Evolutionary conservation across 2,113 vertebrate species (phyloP).

Genomic region (Apaloderma vittatum): DNA sequence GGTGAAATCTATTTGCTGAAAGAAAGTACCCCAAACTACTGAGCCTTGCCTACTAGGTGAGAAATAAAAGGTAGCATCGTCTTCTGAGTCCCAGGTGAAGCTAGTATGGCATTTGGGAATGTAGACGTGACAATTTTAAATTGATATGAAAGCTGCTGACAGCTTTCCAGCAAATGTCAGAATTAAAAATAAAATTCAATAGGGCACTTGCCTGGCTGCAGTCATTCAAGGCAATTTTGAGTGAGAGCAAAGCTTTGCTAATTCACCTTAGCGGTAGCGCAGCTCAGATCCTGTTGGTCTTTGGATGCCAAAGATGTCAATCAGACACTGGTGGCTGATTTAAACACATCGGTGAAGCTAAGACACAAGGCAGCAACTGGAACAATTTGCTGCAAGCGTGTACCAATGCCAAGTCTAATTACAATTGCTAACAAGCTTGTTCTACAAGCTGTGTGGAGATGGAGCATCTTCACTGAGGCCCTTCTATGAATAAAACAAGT

Average conservation of each 20-base stretch:
- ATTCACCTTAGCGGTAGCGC: neutral
- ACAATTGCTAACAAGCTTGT: neutral
- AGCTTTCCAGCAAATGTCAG: neutral
- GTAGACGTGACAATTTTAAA: neutral
- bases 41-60: neutral
- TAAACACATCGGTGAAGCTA: rapidly evolving
- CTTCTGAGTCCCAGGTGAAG: neutral
- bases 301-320: neutral
- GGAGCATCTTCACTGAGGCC: neutral
- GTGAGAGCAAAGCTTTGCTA: neutral
- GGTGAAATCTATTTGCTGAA: neutral
- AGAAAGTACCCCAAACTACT: neutral
- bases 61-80: neutral
- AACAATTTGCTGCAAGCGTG: neutral
- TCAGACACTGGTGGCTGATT: neutral
- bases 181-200: neutral
- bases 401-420: neutral
- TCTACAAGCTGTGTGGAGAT: neutral
- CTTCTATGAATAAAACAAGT: neutral
- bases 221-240: neutral
- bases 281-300: neutral
- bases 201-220: neutral
- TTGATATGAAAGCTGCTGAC: neutral
- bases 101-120: rapidly evolving
- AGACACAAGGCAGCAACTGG: neutral